Evolutionary conservation across 2,113 vertebrate genomes (phyloP).

Genomic region (Paratilapia polleni): DNA sequence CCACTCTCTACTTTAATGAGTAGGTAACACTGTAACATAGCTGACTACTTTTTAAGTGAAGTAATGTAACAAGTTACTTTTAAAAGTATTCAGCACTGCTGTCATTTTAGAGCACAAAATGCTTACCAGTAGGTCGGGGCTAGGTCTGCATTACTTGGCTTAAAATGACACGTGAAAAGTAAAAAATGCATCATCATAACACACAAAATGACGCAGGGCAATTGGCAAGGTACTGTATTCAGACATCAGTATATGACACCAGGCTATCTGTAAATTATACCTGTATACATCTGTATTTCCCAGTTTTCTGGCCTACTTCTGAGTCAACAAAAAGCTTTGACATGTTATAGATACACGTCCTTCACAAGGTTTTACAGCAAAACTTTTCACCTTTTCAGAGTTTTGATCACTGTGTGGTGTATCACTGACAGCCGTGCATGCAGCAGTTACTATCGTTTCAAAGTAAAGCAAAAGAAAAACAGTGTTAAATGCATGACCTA

Average conservation of each 20-base stretch:
- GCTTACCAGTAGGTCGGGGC: too few relatives aligned
- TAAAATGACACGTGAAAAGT: accelerated
- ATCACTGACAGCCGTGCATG: accelerated
- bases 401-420: neutral
- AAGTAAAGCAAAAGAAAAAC: neutral
- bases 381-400: neutral
- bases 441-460: neutral
- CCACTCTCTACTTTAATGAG: neutral
- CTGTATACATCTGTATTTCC: neutral
- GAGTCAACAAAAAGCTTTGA: too few relatives aligned
- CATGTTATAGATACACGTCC: neutral
- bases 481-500: neutral
- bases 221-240: too few relatives aligned
- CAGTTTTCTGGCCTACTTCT: neutral
- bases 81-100: too few relatives aligned
- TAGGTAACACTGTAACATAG: too few relatives aligned
- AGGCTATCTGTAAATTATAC: neutral
- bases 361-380: neutral
- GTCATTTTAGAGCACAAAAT: too few relatives aligned
- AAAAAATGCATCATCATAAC: neutral
- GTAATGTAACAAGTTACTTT: too few relatives aligned
- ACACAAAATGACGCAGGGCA: neutral
- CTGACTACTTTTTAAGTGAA: too few relatives aligned
- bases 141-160: neutral
- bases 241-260: neutral